Base-by-base conservation (phyloP, 2,888 invertebrate species). In the Neoaliturus tenellus region DNA sequence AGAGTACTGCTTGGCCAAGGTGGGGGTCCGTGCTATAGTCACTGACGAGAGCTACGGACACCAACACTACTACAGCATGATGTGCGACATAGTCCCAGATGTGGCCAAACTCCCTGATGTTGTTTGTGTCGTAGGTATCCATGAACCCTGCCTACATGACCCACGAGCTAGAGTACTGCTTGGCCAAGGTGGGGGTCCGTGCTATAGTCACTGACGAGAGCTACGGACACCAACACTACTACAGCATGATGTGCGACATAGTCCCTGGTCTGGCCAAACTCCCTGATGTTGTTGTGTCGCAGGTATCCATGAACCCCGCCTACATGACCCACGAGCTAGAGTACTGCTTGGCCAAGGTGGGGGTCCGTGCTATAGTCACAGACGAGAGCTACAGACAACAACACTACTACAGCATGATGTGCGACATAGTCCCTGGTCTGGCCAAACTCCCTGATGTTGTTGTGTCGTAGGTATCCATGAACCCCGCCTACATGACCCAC, bases 291-390 rank as follows among this genome's bases (percentile, higher is more conserved):
- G n/a, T n/a, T n/a, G n/a, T n/a, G n/a, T 20, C 20, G 2, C 90
- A 95, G 91, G 96, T 96, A 12, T 94, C 94, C 83, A 92, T 97
- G 39, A 98, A 98, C 90, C 95, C 97, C 0, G 93, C 93, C 0
- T 96, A 95, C 89, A 93, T 94, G 89, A 91, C 92, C 0, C 89
- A 91, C 12, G 98, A 98, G 89, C 87, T 97, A 0, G 92, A 93
- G 75, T 96, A 94, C 89, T 94, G 94, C 81, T 89, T 98, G 17
- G 92, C 94, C 44, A 95, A 96, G 90, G 95, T 95, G 0, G 92
- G 92, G 2, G 91, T 94, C 0, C 94, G 94, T 88, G 94, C 94
- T 0, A 89, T 97, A 3, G 90, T 97, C 0, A 91, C 94, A 1
- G 92, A 94, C 0, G 93, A 93, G 69, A 90, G 89, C 0, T 95